These are phyloP conservation scores for Oryzias melastigma DNA, from an alignment of 2,113 vertebrate species.

Conservation along the genomic window DNA sequence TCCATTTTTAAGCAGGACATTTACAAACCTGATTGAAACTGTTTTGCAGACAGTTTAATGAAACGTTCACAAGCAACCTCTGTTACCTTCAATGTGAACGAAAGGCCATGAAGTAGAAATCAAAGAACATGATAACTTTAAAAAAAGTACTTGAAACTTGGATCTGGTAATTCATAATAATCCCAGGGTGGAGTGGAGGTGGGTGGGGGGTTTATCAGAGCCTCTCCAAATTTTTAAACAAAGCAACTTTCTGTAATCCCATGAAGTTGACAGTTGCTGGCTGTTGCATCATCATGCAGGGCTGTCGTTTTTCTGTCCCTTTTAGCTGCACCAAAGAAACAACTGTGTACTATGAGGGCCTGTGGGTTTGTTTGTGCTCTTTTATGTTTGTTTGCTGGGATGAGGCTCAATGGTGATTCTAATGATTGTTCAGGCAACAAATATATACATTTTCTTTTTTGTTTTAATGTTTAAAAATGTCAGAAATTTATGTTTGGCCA, in stretches of 20 bases:
- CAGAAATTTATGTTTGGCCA: not conserved
- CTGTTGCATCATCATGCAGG: conserved; percentile 71
- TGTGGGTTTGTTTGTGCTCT: conserved; percentile 4
- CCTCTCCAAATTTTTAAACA: conserved; percentile 63
- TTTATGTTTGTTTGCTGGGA: conserved; percentile 2
- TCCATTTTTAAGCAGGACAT: conserved; percentile 44
- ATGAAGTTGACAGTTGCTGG: conserved; percentile 68
- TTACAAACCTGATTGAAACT: conserved; percentile 41
- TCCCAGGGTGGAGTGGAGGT: conserved; percentile 25
- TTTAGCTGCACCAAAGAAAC: conserved; percentile 30
- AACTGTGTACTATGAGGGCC: conserved; percentile 9
- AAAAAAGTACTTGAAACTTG: conserved; percentile 22
- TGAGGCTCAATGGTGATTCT: not conserved
- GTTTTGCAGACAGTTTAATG: conserved; percentile 45
- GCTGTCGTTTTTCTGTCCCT: conserved; percentile 55
- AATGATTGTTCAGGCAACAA: not conserved
- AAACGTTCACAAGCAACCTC: conserved; percentile 49
- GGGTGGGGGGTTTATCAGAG: conserved; percentile 47
- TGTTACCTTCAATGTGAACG: conserved; percentile 58
- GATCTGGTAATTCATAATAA: conserved; percentile 44
- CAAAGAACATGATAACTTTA: conserved; percentile 44
- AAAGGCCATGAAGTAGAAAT: conserved; percentile 40
- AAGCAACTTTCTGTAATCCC: conserved; percentile 71
- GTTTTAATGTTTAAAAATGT: conserved; percentile 18
- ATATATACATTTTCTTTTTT: not conserved